A percentile compares a stretch with the other conserved stretches of the same genome.
Evolutionary conservation across 2,888 invertebrate genomes (phyloP).

Genomic region (Barypeithes pellucidus): DNA sequence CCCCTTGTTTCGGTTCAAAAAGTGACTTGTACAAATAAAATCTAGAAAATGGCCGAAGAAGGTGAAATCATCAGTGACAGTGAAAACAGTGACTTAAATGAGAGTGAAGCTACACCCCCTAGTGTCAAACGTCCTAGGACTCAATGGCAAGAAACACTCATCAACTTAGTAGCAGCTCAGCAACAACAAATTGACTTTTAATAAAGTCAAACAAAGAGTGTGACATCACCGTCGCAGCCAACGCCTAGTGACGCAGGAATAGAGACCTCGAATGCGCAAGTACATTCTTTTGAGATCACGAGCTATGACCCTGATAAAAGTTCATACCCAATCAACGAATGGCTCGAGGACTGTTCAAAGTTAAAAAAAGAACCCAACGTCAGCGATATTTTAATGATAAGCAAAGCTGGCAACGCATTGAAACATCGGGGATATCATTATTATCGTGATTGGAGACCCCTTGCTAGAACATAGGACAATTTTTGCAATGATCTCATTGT

Average conservation of each 20-base stretch:
- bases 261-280: background rate
- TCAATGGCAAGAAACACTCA: no score
- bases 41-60: no score
- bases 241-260: conserved; percentile 1
- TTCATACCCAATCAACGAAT: conserved; percentile 52
- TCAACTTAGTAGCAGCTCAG: background rate
- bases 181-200: background rate
- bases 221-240: background rate
- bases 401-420: conserved; percentile 55
- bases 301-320: conserved; percentile 46
- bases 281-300: conserved; percentile 2
- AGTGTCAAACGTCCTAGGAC: no score
- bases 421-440: conserved; percentile 54
- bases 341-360: conserved; percentile 52
- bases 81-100: no score
- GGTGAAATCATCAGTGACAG: no score
- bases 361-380: conserved; percentile 54
- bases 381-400: conserved; percentile 54
- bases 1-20: no score
- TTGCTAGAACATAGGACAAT: conserved; percentile 44
- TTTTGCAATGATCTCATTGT: conserved; percentile 54
- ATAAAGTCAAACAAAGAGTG: background rate
- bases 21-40: no score
- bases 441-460: conserved; percentile 55
- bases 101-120: no score